Evolutionary conservation across 2,797 vertebrate species (phyloP).

Genomic region (Melanotaenia boesemani): DNA sequence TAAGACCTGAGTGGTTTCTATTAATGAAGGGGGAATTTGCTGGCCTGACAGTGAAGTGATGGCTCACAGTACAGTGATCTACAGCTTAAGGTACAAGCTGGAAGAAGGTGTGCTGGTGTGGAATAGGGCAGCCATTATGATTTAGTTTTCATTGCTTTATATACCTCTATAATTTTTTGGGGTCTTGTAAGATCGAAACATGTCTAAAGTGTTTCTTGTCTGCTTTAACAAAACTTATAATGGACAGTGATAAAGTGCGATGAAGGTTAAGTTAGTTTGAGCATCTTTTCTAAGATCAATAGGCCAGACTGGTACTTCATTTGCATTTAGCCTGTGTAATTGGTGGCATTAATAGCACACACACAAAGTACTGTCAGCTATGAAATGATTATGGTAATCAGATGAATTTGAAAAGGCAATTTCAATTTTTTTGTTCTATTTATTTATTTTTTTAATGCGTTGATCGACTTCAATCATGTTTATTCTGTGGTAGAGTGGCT

Average conservation of each 20-base stretch:
- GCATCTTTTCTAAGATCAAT: slow-evolving; percentile 52
- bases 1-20: slow-evolving; percentile 79
- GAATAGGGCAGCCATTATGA: slow-evolving; percentile 50
- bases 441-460: slow-evolving; percentile 59
- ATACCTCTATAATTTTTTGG: slow-evolving; percentile 52
- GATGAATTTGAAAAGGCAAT: slow-evolving; percentile 67
- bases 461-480: slow-evolving; percentile 72
- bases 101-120: slow-evolving; percentile 46
- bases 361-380: slow-evolving; percentile 77
- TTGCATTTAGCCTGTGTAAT: slow-evolving; percentile 79
- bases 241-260: slow-evolving; percentile 36
- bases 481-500: slow-evolving; percentile 31
- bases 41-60: slow-evolving; percentile 74
- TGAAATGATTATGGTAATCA: slow-evolving; percentile 82
- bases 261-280: slow-evolving; percentile 43
- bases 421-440: slow-evolving; percentile 55
- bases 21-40: slow-evolving; percentile 80
- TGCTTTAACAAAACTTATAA: slow-evolving; percentile 39
- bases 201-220: slow-evolving; percentile 41
- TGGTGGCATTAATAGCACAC: slow-evolving; percentile 76
- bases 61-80: slow-evolving; percentile 69
- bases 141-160: slow-evolving; percentile 60
- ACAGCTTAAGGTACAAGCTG: slow-evolving; percentile 58
- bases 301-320: slow-evolving; percentile 46
- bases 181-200: slow-evolving; percentile 14